These are phyloP conservation scores for Platycheirus rosarum DNA, from an alignment of 2,888 invertebrate species.

Conservation along the genomic window DNA sequence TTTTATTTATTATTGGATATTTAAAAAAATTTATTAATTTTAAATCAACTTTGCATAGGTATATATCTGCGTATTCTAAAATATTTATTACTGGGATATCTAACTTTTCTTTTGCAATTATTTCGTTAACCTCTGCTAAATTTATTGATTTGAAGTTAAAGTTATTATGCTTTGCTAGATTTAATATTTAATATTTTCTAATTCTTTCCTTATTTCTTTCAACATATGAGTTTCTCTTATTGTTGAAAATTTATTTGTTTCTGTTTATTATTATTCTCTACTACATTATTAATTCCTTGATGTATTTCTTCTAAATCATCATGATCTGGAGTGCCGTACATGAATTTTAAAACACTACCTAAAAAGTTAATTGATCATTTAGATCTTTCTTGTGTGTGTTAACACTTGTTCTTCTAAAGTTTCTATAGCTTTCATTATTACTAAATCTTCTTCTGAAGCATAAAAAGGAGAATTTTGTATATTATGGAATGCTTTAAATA, in stretches of 20 bases:
- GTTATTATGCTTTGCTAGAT: too few relatives aligned
- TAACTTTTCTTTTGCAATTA: too few relatives aligned
- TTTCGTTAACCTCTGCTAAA: too few relatives aligned
- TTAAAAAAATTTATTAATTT: not conserved
- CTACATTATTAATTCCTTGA: not conserved
- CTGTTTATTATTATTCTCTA: too few relatives aligned
- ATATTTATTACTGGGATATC: not conserved
- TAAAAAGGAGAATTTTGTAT: not conserved
- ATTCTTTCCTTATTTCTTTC: too few relatives aligned
- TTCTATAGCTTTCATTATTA: not conserved
- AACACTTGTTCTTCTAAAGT: not conserved
- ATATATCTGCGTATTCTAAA: not conserved
- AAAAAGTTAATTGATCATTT: not conserved
- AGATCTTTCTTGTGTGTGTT: not conserved
- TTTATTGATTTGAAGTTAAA: too few relatives aligned
- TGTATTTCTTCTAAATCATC: not conserved
- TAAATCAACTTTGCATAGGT: not conserved
- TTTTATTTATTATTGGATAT: conserved; percentile 1
- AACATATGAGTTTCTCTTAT: too few relatives aligned
- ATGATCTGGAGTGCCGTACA: not conserved
- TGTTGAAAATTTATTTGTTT: too few relatives aligned
- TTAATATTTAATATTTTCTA: too few relatives aligned
- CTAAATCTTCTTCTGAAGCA: not conserved
- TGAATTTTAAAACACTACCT: not conserved
- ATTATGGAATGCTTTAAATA: not conserved